Evolutionary conservation across 2,113 vertebrate species (phyloP).

Genomic region (Syngnathus typhle): DNA sequence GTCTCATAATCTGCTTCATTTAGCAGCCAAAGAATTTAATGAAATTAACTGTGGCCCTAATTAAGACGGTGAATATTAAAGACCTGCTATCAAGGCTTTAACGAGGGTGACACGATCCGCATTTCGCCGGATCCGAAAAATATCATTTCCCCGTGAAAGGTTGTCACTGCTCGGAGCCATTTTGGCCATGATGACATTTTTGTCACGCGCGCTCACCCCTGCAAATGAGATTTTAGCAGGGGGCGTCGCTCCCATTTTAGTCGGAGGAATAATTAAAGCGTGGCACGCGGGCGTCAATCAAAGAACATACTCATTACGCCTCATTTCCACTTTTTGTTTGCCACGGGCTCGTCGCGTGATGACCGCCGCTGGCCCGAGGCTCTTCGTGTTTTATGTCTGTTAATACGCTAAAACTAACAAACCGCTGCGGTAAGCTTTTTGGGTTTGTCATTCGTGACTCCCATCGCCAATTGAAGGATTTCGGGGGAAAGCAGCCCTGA

Average conservation of each 20-base stretch:
- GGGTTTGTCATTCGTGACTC: slow-evolving; percentile 99
- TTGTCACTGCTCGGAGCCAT: slow-evolving; percentile 72
- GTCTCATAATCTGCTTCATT: slow-evolving; percentile 99
- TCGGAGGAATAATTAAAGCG: slow-evolving; percentile 61
- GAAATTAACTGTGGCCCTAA: slow-evolving; percentile 99
- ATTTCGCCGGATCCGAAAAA: slow-evolving; percentile 76
- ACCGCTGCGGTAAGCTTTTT: slow-evolving; percentile 88
- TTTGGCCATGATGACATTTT: slow-evolving; percentile 74
- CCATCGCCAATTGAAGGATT: slow-evolving; percentile 47
- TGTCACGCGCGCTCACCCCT: slow-evolving; percentile 69
- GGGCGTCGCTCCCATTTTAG: slow-evolving; percentile 28
- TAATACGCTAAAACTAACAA: slow-evolving; percentile 84
- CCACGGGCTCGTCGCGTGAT: slow-evolving; percentile 15
- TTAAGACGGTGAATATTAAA: slow-evolving; percentile 99
- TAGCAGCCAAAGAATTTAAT: slow-evolving; percentile 99
- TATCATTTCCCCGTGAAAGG: slow-evolving; percentile 81
- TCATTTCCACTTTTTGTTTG: slow-evolving; percentile 16
- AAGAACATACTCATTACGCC: slow-evolving; percentile 35
- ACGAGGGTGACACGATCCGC: slow-evolving; percentile 85
- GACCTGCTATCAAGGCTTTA: slow-evolving; percentile 85
- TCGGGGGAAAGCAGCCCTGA: not conserved
- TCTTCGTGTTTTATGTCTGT: slow-evolving; percentile 15
- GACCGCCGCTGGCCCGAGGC: slow-evolving; percentile 20
- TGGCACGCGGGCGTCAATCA: slow-evolving; percentile 57
- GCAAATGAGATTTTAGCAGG: slow-evolving; percentile 59